phyloP scores from a whole-genome alignment of 2,113 vertebrate species.

The Xiphophorus couchianus region DNA sequence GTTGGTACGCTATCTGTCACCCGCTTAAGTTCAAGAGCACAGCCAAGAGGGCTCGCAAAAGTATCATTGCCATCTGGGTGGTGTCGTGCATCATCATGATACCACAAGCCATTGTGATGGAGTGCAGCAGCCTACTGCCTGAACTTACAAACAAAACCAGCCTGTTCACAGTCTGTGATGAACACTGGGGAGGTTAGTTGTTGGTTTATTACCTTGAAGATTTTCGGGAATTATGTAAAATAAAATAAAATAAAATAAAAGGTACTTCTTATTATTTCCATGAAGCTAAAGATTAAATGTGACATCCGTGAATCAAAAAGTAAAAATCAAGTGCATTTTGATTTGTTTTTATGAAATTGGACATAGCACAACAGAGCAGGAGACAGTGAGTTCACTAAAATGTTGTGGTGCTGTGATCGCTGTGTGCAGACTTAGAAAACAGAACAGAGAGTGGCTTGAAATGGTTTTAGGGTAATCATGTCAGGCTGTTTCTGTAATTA shows the following conservation, averaged over 20 bases:
- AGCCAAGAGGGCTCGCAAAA: slow-evolving; percentile 91
- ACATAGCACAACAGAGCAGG: no score
- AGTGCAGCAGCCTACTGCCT: slow-evolving; percentile 90
- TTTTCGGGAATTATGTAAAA: background rate
- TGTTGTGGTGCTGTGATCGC: background rate
- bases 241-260: no score
- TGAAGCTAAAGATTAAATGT: background rate
- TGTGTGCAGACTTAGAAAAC: background rate
- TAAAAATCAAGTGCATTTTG: background rate
- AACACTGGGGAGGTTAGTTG: slow-evolving; percentile 89
- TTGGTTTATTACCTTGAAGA: background rate
- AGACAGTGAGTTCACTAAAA: no score
- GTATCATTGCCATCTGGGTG: slow-evolving; percentile 93
- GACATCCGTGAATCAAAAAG: background rate
- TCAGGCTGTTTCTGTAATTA: background rate
- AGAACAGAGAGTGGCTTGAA: background rate
- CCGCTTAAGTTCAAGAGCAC: slow-evolving; percentile 99
- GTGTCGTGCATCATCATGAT: slow-evolving; percentile 96
- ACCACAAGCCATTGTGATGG: slow-evolving; percentile 96
- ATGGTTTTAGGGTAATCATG: background rate
- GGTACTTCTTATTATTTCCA: background rate
- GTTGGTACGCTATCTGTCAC: slow-evolving; percentile 98
- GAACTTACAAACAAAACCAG: slow-evolving; percentile 94
- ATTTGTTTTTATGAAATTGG: no score
- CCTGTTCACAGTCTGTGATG: slow-evolving; percentile 96